phyloP scores from a whole-genome alignment of 2,797 vertebrate genomes.

The Luscinia megarhynchos region DNA sequence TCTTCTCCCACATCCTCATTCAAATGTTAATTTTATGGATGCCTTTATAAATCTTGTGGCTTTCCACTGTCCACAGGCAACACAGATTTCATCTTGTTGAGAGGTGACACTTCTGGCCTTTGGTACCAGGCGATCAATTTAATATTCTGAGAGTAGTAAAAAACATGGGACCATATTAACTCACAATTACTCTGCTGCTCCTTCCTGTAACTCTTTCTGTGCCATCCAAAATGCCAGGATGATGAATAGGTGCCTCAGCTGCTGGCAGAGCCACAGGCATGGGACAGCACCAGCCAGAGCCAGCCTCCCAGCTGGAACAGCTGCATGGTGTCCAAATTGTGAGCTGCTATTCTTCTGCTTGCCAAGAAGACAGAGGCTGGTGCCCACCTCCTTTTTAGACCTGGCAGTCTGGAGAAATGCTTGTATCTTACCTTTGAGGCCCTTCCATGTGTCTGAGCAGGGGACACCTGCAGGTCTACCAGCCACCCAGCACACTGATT shows the following conservation, averaged over 20 bases:
- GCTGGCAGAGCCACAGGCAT: background rate
- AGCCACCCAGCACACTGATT: background rate
- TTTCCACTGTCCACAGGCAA: conserved; percentile 29
- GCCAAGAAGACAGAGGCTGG: background rate
- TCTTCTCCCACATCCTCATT: conserved; percentile 30
- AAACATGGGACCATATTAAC: conserved; percentile 10
- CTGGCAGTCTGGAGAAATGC: background rate
- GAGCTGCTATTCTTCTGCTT: conserved; percentile 4
- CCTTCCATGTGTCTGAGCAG: background rate
- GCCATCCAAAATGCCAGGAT: background rate
- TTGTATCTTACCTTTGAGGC: background rate
- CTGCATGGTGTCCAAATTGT: background rate
- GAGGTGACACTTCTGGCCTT: conserved; percentile 76
- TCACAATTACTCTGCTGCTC: background rate
- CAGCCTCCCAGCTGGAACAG: background rate
- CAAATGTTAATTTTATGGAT: conserved; percentile 74
- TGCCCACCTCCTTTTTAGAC: background rate
- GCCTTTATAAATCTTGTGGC: conserved; percentile 73
- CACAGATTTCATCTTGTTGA: conserved; percentile 75
- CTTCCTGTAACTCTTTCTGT: conserved; percentile 7
- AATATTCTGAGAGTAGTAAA: conserved; percentile 37
- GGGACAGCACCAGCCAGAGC: background rate
- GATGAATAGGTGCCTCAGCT: background rate
- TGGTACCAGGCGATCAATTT: conserved; percentile 72
- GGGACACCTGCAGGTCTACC: background rate